These are phyloP conservation scores for Phytoseiulus persimilis DNA, from an alignment of 2,888 invertebrate species.

Conservation along the genomic window DNA sequence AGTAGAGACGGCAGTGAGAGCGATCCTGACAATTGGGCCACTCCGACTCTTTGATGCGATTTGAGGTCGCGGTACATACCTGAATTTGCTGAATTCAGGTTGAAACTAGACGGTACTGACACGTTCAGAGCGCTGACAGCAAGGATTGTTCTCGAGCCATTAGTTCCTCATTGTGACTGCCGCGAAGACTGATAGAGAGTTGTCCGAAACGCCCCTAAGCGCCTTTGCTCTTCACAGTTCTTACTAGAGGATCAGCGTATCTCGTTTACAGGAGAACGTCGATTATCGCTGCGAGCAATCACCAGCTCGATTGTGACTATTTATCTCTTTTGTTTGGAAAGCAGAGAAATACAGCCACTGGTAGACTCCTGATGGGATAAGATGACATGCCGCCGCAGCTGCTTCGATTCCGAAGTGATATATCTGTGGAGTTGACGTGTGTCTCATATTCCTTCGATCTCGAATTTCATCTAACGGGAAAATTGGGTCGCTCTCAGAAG, in stretches of 20 bases:
- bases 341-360: not conserved
- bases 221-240: not conserved
- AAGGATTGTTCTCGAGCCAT: not conserved
- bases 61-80: not conserved
- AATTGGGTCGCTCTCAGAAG: too few species aligned
- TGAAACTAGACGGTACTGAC: not conserved
- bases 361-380: not conserved
- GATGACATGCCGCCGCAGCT: too few species aligned
- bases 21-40: too few species aligned
- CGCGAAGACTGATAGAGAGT: not conserved
- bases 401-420: too few species aligned
- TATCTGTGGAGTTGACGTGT: too few species aligned
- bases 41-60: not conserved
- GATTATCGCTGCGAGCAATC: not conserved
- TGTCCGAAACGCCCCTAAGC: not conserved
- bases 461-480: too few species aligned
- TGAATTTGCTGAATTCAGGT: not conserved
- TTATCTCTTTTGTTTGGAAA: not conserved
- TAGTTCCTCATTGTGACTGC: not conserved
- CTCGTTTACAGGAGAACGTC: not conserved
- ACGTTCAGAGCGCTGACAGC: not conserved
- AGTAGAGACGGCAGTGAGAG: too few species aligned
- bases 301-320: not conserved
- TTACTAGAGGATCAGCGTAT: not conserved
- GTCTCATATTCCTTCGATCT: too few species aligned